Base-by-base conservation (phyloP, 2,797 vertebrate species). In the Sebastes matsubarae region DNA sequence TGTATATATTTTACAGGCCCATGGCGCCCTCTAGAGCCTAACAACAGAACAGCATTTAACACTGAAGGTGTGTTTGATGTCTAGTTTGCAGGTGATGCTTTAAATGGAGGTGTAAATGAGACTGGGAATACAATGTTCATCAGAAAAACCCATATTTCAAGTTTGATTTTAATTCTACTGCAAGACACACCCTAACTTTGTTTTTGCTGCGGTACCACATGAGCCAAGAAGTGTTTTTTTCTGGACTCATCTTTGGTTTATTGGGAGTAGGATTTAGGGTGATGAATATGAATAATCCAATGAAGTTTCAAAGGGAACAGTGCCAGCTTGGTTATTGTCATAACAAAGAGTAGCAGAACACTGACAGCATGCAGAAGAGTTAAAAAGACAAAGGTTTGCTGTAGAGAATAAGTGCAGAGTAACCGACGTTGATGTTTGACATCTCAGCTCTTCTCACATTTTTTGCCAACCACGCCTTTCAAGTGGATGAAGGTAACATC, bases 1-100 rank as follows among this genome's bases (percentile, higher is more conserved):
- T 42, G 38, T 42, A 42, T 42, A 42, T 42, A 42, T 42, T 42
- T 36, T 5, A 65, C 25, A 70, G 68, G 14, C 12, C 11, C 11
- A 65, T 2, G 63, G 80, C 29, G 74, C 87, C 82, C 65, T 13
- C 84, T 69, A 20, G 63, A 67, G 87, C 2, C 25, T 6, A 2
- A 58, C 0, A 1, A 9, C 14, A 18, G 52, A 1, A 86, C 25
- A 60, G 12, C 25, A 10, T 3, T 1, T 4, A 6, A 68, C 46
- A 67, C 29, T 11, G 4, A 22, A 3, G 2, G 5, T 20, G 1
- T 1, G 59, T 61, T 61, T 20, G 50, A 10, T n/a, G 20, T 52
- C 20, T 18, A 16, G 16, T 46, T 46, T 46, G 42, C 6, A 18
- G 16, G 16, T 18, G 42, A 46, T 18, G 42, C 16, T 16, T 42